Base-by-base conservation (phyloP, 1,140 invertebrate genomes). In the Zaprionus kolodkinae region DNA sequence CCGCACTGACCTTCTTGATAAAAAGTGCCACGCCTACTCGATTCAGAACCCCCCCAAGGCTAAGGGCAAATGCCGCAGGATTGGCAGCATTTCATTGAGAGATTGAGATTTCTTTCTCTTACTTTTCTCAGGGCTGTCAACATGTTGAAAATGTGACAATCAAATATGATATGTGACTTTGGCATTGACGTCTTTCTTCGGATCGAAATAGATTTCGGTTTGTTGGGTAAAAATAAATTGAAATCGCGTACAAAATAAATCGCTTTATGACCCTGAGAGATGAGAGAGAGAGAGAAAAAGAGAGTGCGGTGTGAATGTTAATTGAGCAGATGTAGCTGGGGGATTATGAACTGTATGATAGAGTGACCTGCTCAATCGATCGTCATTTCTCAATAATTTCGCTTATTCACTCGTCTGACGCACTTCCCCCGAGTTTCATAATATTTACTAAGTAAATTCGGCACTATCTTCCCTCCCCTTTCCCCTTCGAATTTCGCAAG, bases 141-240 rank as follows among this genome's bases (percentile, higher is more conserved):
- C 52, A 40, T 62, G 12, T 11, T 30, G 25, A 59, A 70, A 62
- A 61, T 63, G 61, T 65, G 68, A 74, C 80, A 83, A 82, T 83
- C 80, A 79, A 87, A 76, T 72, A 78, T 86, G 83, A 86, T 83
- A 68, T 86, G 65, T 86, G 83, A 87, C 83, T 86, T 86, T 86
- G 83, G 83, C 83, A 86, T 86, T 86, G 83, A 86, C 79, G 83
- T 83, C 78, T 68, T 73, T 63, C 64, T 62, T 72, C 57, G 71
- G 78, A 81, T 86, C 70, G 84, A 86, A 84, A 86, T 86, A 87
- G 76, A 87, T 65, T 45, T 80, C 76, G 63, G 73, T 57, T 57
- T 17, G n/a, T n/a, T 33, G 30, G 38, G 35, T 75, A 70, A 75
- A 75, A 70, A 70, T 75, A 73, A 75, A 74, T 74, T 71, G 54